A percentile compares a stretch with the other conserved stretches of the same genome.
Evolutionary conservation across 2,113 vertebrate species (phyloP).

Genomic region (Malurus melanocephalus): DNA sequence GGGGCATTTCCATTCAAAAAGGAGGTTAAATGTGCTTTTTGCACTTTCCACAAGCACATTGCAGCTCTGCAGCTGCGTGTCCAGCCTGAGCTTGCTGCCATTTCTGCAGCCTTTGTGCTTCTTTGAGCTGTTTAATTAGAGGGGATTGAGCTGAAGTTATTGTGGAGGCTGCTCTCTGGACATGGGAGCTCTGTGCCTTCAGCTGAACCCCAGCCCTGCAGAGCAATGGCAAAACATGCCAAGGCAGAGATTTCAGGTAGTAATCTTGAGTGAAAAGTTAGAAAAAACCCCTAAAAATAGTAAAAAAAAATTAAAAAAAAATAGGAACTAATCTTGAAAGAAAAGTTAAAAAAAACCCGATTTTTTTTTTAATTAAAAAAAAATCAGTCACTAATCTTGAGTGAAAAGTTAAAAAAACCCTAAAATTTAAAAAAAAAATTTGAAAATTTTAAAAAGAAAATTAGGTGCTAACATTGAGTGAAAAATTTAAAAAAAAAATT

Average conservation of each 20-base stretch:
- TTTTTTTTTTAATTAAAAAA: too few species aligned
- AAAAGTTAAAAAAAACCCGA: too few species aligned
- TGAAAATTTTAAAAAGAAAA: too few species aligned
- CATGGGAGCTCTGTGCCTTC: not conserved
- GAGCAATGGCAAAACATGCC: not conserved
- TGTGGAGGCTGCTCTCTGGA: constrained; percentile 33
- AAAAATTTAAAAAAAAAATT: too few species aligned
- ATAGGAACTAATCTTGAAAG: too few species aligned
- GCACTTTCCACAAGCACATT: not conserved
- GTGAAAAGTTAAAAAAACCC: too few species aligned
- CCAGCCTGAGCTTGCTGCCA: constrained; percentile 50
- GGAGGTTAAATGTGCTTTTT: not conserved
- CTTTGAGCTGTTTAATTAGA: constrained; percentile 66
- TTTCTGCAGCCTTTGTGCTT: constrained; percentile 38
- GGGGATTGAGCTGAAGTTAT: constrained; percentile 53
- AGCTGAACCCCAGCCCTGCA: not conserved
- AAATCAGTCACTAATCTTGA: too few species aligned
- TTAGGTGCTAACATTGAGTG: too few species aligned
- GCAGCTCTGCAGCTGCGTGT: constrained; percentile 35
- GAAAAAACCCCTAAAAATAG: too few species aligned
- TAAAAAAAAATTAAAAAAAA: too few species aligned
- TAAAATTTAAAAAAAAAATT: too few species aligned
- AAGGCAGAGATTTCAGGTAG: not conserved
- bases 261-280: not conserved
- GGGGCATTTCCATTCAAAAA: not conserved